phyloP scores from a whole-genome alignment of 2,797 vertebrate species.

The Catharus ustulatus region DNA sequence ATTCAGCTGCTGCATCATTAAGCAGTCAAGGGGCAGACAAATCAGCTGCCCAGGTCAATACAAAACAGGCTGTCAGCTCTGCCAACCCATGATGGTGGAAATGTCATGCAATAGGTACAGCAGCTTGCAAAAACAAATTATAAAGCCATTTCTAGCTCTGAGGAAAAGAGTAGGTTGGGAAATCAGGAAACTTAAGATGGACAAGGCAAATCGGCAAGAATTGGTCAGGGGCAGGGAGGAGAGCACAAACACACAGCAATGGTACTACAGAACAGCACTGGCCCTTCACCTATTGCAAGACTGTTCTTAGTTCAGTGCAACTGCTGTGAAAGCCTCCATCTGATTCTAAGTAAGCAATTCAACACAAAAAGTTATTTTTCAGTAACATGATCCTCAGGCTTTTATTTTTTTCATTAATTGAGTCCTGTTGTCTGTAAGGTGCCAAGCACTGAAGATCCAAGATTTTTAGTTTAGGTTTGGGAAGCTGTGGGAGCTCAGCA shows the following conservation, averaged over 20 bases:
- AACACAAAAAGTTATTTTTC: neutral
- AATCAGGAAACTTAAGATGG: neutral
- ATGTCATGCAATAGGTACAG: neutral
- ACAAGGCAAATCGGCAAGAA: neutral
- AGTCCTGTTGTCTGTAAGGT: neutral
- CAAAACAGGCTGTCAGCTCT: neutral
- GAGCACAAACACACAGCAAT: neutral
- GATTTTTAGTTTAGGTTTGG: neutral
- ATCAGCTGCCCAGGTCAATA: neutral
- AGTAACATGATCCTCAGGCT: neutral
- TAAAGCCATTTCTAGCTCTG: neutral
- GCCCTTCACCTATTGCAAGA: neutral
- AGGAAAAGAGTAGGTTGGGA: neutral
- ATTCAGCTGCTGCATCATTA: neutral
- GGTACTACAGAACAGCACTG: neutral
- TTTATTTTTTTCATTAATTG: neutral
- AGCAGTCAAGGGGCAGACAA: neutral
- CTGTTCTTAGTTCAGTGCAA: neutral
- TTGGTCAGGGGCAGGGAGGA: neutral
- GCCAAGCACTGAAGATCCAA: neutral
- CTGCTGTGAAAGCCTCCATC: neutral
- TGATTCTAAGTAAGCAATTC: neutral
- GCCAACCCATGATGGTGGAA: neutral
- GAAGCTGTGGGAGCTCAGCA: neutral
- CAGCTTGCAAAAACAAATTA: constrained; percentile 11